Conservation (phyloP, 1,140 invertebrate genomes). For the Brachionus rotundiformis region DNA sequence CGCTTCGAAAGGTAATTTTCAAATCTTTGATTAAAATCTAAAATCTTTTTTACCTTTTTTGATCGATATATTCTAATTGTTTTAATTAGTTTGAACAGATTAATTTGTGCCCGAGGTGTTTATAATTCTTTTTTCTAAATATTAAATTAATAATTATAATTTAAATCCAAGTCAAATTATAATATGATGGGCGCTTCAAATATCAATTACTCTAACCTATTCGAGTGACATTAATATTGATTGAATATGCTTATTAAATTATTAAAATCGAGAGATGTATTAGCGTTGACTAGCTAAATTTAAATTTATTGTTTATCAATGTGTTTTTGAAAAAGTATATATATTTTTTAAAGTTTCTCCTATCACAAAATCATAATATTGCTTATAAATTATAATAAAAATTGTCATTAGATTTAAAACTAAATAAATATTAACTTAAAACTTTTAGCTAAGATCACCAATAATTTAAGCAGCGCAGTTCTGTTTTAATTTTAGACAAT, state of each 20-base stretch:
- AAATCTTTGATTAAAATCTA: not conserved
- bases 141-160: not conserved
- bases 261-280: not conserved
- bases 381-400: not conserved
- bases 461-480: not conserved
- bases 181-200: not conserved
- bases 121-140: not conserved
- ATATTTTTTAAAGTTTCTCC: not conserved
- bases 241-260: not conserved
- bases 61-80: not conserved
- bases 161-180: not conserved
- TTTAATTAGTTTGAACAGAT: not conserved
- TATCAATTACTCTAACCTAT: conserved; percentile 1
- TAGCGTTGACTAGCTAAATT: not conserved
- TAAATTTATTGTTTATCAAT: not conserved
- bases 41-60: not conserved
- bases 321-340: not conserved
- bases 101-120: not conserved
- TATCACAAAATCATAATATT: conserved; percentile 2
- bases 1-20: not conserved
- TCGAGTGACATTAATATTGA: conserved; percentile 9
- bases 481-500: conserved; percentile 9
- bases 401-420: not conserved
- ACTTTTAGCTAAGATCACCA: not conserved
- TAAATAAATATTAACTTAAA: conserved; percentile 19